Evolutionary conservation across 2,888 invertebrate genomes (phyloP).

Genomic region (Volucella inflata): DNA sequence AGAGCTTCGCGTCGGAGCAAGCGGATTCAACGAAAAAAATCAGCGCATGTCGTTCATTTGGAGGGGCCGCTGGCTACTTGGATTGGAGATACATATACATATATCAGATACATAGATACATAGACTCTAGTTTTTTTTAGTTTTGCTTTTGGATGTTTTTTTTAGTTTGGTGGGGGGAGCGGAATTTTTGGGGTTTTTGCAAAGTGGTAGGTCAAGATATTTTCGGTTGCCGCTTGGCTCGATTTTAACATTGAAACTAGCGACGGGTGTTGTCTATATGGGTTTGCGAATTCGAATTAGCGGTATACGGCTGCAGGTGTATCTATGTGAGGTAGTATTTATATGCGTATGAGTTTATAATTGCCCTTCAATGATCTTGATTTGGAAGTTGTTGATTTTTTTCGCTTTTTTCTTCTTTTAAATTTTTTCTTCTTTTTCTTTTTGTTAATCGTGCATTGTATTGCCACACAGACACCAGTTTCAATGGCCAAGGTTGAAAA

Average conservation of each 20-base stretch:
- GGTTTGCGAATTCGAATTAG: conserved; percentile 67
- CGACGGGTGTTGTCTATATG: conserved; percentile 57
- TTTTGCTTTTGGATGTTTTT: conserved; percentile 22
- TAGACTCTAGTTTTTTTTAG: conserved; percentile 11
- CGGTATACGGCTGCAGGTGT: conserved; percentile 52
- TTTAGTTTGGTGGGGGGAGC: neutral
- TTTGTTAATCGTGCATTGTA: conserved; percentile 32
- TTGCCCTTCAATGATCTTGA: conserved; percentile 75
- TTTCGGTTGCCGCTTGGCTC: conserved; percentile 63
- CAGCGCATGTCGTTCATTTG: conserved; percentile 1
- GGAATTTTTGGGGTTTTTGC: conserved; percentile 42
- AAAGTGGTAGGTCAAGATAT: conserved; percentile 75
- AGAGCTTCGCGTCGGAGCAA: conserved; percentile 38
- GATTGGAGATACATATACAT: neutral
- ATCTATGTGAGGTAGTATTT: conserved; percentile 7
- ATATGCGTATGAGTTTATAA: conserved; percentile 51
- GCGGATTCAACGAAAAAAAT: neutral
- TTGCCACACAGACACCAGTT: conserved; percentile 69
- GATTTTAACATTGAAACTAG: conserved; percentile 63
- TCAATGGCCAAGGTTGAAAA: conserved; percentile 74
- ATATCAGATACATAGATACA: conserved; percentile 37
- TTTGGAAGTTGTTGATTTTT: conserved; percentile 55
- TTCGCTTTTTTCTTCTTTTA: conserved; percentile 32
- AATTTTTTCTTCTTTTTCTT: conserved; percentile 21
- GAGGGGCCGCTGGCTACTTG: neutral